Percentiles rank a stretch among this genome's conserved stretches.
Evolutionary conservation across 1,140 invertebrate species (phyloP).

Genomic region (Drosophila varians): DNA sequence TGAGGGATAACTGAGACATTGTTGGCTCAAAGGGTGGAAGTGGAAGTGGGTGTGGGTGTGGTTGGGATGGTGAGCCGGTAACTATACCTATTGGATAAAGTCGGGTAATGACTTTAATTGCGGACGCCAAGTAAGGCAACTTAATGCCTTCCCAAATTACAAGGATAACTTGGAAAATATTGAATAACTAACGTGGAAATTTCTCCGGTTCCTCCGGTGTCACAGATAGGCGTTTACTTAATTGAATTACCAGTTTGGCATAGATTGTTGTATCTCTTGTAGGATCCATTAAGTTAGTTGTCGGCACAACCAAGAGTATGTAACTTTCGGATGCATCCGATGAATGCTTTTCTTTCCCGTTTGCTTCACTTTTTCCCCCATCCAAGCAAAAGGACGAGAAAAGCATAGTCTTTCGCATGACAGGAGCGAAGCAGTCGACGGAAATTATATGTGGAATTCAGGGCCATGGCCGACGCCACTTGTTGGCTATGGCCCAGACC

Average conservation of each 20-base stretch:
- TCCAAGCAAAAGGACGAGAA: constrained; percentile 21
- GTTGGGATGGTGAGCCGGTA: background rate
- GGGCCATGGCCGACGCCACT: constrained; percentile 67
- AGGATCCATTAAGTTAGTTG: too few species aligned
- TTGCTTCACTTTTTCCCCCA: constrained; percentile 37
- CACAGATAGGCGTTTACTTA: background rate
- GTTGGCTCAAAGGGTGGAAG: background rate
- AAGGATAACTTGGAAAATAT: constrained; percentile 5
- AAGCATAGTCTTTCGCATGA: constrained; percentile 36
- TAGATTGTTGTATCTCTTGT: background rate
- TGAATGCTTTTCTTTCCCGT: constrained; percentile 42
- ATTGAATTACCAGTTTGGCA: too few species aligned
- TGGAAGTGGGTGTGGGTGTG: background rate
- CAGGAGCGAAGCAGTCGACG: constrained; percentile 26
- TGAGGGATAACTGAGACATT: constrained; percentile 56
- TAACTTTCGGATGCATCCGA: background rate
- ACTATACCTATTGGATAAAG: constrained; percentile 60
- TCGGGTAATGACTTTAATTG: constrained; percentile 74
- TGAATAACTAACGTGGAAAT: background rate
- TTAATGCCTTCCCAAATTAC: constrained; percentile 6
- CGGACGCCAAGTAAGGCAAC: constrained; percentile 7
- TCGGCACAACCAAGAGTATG: background rate
- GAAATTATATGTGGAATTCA: constrained; percentile 76
- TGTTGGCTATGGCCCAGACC: constrained; percentile 42
- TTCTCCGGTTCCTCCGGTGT: background rate